Base-by-base conservation (phyloP, 2,888 invertebrate species). In the Noctuana brunneofusca region DNA sequence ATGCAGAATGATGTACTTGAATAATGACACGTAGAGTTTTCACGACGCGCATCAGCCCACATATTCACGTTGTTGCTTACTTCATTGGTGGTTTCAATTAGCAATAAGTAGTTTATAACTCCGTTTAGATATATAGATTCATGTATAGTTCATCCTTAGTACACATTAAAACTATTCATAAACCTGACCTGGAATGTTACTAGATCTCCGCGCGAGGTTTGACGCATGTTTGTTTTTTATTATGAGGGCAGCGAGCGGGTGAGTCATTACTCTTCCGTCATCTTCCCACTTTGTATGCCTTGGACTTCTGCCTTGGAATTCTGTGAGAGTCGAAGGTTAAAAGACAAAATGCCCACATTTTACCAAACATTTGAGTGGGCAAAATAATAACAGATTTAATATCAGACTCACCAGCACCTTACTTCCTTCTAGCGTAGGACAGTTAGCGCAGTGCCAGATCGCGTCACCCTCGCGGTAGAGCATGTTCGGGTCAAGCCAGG, bases 321-420 rank as follows among this genome's bases (percentile, higher is more conserved):
- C 62, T 62, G 62, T 24, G 62, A 62, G 62, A 62, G 50, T 55
- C 38, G 49, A 55, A 62, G 6, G 50, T 62, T 62, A 62, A 53
- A 30, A 22, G 41, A 54, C 38, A 53, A 49, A 41, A 30, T 22
- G 18, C 62, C 62, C 62, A 54, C 24, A 49, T 62, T 38, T 54
- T 48, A 49, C 38, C 41, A 56, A 14, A 62, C 4, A 50, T 27
- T 16, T 14, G 18, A 20, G 20, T 55, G 62, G 60, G 60, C 60
- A 24, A 38, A 49, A 50, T 24, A 41, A 58, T 22, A 58, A 18
- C 54, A 63, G n/a, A 8, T 24, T 64, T 65, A 66, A 65, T 65
- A 65, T 68, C 3, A 64, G 68, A 72, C 71, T 72, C 71, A 72
- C 71, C 71, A 64, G 52, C 66, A 52, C 65, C 50, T 62, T 43